phyloP scores from a whole-genome alignment of 2,113 vertebrate species.

The Pseudorectes ferrugineus region DNA sequence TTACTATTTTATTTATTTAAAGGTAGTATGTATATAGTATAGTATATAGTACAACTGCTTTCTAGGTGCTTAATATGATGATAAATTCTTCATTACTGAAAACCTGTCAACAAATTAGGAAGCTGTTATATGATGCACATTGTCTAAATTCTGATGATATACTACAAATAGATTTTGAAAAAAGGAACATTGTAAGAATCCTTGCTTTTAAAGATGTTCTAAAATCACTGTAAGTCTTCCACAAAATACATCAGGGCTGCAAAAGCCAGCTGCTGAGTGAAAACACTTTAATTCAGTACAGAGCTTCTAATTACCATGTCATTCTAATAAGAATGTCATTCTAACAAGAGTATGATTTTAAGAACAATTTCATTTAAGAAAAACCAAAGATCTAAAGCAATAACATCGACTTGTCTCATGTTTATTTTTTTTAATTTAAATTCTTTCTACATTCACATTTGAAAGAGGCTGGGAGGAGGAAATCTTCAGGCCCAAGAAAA shows the following conservation, averaged over 20 bases:
- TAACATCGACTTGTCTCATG: not conserved
- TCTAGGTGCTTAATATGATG: not conserved
- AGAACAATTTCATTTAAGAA: not conserved
- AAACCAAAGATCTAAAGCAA: not conserved
- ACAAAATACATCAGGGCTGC: not conserved
- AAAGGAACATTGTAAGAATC: not conserved
- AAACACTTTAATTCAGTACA: not conserved
- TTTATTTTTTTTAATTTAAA: not conserved
- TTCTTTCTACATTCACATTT: not conserved
- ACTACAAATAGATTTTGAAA: not conserved
- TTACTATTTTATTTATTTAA: not conserved
- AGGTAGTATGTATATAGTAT: not conserved
- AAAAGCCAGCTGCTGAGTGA: not conserved
- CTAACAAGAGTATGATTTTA: not conserved
- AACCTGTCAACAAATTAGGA: not conserved
- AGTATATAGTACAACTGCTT: not conserved
- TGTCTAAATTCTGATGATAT: not conserved
- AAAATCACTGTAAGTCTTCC: not conserved
- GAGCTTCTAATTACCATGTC: not conserved
- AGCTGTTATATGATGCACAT: not conserved
- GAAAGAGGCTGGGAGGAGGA: not conserved
- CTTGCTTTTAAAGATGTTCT: not conserved
- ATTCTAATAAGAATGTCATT: not conserved
- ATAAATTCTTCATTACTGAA: not conserved
- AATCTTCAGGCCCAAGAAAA: not conserved